A percentile compares a stretch with the other conserved stretches of the same genome.
Conservation (phyloP, 2,113 vertebrate genomes). For the Oryzias melastigma region DNA sequence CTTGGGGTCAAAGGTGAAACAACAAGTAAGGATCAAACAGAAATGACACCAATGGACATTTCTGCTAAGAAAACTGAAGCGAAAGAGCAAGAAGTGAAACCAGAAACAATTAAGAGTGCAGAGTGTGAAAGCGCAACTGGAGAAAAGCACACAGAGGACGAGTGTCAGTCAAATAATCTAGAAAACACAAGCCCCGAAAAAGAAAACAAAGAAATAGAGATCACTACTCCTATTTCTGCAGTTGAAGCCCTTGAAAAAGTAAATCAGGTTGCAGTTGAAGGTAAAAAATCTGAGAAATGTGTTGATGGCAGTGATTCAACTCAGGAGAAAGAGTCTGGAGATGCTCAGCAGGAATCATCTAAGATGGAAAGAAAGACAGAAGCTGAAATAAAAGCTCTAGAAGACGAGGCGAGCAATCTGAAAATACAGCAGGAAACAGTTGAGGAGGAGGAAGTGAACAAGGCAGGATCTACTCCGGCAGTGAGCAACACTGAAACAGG, state of each 20-base stretch:
- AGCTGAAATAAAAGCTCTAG: conserved; percentile 17
- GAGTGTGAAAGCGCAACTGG: conserved; percentile 9
- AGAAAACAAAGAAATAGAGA: neutral
- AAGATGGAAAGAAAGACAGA: conserved; percentile 27
- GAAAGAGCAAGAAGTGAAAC: conserved; percentile 6
- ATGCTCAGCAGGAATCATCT: conserved; percentile 4
- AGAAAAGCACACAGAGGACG: conserved; percentile 18
- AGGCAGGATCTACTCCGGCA: conserved; percentile 8
- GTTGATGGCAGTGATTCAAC: neutral
- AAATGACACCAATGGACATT: conserved; percentile 11
- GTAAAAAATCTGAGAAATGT: conserved; percentile 12
- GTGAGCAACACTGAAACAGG: conserved; percentile 17
- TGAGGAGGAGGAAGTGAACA: conserved; percentile 8
- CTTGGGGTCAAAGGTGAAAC: conserved; percentile 1
- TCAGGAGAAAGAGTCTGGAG: conserved; percentile 4
- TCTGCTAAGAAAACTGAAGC: conserved; percentile 20
- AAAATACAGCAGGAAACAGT: conserved; percentile 17
- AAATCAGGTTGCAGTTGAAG: conserved; percentile 4
- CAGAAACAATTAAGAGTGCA: conserved; percentile 1
- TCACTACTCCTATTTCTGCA: neutral
- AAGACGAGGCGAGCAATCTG: conserved; percentile 23
- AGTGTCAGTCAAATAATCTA: conserved; percentile 14
- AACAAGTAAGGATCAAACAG: conserved; percentile 8
- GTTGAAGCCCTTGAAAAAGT: conserved; percentile 2
- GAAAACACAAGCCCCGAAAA: conserved; percentile 21